These are phyloP conservation scores for Asbolus verrucosus DNA, from an alignment of 1,140 invertebrate genomes.

Conservation along the genomic window DNA sequence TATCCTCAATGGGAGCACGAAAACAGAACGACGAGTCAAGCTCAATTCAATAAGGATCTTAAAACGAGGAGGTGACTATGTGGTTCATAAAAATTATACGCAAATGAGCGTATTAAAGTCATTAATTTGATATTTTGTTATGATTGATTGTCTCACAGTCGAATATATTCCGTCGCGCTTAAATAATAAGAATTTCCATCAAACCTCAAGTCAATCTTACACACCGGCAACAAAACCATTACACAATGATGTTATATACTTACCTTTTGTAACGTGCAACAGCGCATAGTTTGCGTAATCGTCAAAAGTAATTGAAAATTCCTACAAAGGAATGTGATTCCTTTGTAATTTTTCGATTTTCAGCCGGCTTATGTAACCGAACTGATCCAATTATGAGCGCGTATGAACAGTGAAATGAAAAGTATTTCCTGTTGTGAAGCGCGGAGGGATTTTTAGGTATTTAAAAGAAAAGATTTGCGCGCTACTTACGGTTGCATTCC, in stretches of 20 bases:
- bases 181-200: slow-evolving; percentile 31
- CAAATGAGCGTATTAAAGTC: slow-evolving; percentile 32
- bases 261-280: slow-evolving; percentile 24
- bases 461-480: too few relatives aligned
- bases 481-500: slow-evolving; percentile 53
- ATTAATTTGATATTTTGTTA: slow-evolving; percentile 34
- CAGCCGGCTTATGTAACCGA: not conserved
- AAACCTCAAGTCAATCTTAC: slow-evolving; percentile 17
- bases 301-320: slow-evolving; percentile 29
- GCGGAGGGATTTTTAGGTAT: too few relatives aligned
- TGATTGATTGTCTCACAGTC: slow-evolving; percentile 21
- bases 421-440: too few relatives aligned
- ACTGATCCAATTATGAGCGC: slow-evolving; percentile 26
- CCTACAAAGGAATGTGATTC: slow-evolving; percentile 2
- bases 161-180: slow-evolving; percentile 19
- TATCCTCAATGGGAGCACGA: slow-evolving; percentile 11
- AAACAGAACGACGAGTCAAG: slow-evolving; percentile 29
- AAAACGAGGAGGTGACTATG: slow-evolving; percentile 9
- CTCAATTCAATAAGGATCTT: slow-evolving; percentile 27
- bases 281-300: not conserved
- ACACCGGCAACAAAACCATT: not conserved
- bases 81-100: slow-evolving; percentile 24
- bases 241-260: slow-evolving; percentile 11
- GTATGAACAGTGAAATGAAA: too few relatives aligned
- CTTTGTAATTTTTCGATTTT: slow-evolving; percentile 6